These are phyloP conservation scores for Drosophila ercepeae DNA, from an alignment of 1,140 invertebrate genomes.

Conservation along the genomic window DNA sequence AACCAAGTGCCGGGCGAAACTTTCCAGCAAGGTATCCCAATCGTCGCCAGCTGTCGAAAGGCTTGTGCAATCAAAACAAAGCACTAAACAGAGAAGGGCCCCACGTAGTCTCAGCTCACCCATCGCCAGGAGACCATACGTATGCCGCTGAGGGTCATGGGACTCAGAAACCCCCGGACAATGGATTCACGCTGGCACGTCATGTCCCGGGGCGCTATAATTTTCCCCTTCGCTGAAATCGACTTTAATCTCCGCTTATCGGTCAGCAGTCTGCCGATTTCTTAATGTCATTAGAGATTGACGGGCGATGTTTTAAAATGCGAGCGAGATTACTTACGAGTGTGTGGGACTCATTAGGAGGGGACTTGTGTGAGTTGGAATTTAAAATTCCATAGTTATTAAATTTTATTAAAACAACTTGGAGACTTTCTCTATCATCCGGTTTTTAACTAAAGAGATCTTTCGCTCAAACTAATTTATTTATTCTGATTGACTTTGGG, in stretches of 20 bases:
- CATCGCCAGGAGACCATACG: too few relatives aligned
- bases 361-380: background rate
- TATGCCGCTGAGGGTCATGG: constrained; percentile 1
- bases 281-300: constrained; percentile 8
- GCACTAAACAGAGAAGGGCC: constrained; percentile 21
- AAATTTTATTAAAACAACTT: too few relatives aligned
- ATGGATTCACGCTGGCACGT: constrained; percentile 28
- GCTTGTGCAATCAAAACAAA: constrained; percentile 44
- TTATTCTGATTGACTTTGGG: too few relatives aligned
- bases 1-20: constrained; percentile 51
- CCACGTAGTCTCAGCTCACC: background rate
- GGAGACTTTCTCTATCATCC: background rate
- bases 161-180: constrained; percentile 17
- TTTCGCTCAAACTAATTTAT: too few relatives aligned
- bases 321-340: background rate
- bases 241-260: constrained; percentile 29
- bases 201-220: constrained; percentile 29
- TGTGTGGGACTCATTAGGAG: background rate
- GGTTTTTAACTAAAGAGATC: too few relatives aligned
- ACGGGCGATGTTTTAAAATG: background rate
- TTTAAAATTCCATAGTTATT: background rate
- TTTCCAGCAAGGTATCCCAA: constrained; percentile 28
- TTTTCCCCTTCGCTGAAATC: constrained; percentile 35
- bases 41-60: constrained; percentile 11
- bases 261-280: constrained; percentile 42